These are phyloP conservation scores for Porites cylindrica DNA, from an alignment of 92 coral and sea anemone genomes.

Conservation along the genomic window DNA sequence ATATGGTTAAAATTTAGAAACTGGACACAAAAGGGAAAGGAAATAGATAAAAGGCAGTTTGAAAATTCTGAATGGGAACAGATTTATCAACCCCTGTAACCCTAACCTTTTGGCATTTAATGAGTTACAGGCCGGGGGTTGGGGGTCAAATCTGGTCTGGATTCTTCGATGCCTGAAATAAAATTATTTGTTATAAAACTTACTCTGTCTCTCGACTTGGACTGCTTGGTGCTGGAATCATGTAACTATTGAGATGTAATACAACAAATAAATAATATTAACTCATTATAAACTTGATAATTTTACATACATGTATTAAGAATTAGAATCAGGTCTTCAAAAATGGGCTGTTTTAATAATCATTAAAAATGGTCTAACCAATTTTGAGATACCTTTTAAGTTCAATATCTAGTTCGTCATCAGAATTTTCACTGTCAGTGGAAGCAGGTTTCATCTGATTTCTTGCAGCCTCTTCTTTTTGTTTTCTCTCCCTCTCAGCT, in stretches of 20 bases:
- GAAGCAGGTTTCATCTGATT: conserved; percentile 88
- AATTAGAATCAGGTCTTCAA: not conserved
- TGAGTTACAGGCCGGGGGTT: too few species aligned
- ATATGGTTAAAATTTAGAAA: too few species aligned
- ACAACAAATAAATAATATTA: not conserved
- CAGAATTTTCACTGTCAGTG: conserved; percentile 80
- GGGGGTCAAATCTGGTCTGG: too few species aligned
- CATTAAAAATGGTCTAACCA: too few species aligned
- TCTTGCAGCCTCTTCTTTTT: conserved; percentile 84
- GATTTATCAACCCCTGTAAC: too few species aligned
- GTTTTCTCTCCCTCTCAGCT: conserved; percentile 79
- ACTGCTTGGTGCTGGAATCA: conserved; percentile 55
- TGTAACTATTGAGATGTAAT: conserved; percentile 39
- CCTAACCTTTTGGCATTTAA: too few species aligned
- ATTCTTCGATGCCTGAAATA: too few species aligned
- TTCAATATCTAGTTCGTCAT: conserved; percentile 77
- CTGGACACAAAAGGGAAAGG: too few species aligned
- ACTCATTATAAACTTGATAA: not conserved
- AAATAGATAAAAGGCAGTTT: too few species aligned
- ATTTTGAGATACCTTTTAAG: conserved; percentile 66
- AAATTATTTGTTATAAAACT: not conserved
- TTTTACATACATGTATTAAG: not conserved
- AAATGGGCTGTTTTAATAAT: too few species aligned
- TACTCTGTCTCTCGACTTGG: conserved; percentile 48
- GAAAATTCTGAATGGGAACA: too few species aligned